A percentile compares a stretch with the other conserved stretches of the same genome.
phyloP scores from a whole-genome alignment of 2,888 invertebrate genomes.

The Teleogryllus oceanicus region DNA sequence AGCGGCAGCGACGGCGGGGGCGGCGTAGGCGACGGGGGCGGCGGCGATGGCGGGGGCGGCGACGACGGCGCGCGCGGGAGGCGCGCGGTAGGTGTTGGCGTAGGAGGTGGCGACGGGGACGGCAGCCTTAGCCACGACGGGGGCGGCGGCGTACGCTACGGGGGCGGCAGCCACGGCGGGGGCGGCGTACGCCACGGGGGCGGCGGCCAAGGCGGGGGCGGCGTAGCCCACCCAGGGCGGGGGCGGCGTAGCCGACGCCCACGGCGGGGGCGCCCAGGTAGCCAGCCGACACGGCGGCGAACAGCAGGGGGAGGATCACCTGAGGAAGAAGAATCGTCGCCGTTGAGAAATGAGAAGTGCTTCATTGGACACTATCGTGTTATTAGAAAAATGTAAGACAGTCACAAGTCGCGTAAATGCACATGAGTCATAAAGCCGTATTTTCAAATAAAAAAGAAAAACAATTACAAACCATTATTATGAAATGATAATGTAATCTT shows the following conservation, averaged over 20 bases:
- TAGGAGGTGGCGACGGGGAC: slow-evolving; percentile 41
- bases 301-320: slow-evolving; percentile 30
- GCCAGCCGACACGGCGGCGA: slow-evolving; percentile 33
- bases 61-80: slow-evolving; percentile 28
- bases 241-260: slow-evolving; percentile 30
- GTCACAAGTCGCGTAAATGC: too few species aligned
- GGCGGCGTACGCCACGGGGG: slow-evolving; percentile 39
- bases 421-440: too few species aligned
- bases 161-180: slow-evolving; percentile 40
- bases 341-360: neutral
- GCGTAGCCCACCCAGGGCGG: slow-evolving; percentile 23
- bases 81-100: slow-evolving; percentile 31
- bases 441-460: too few species aligned
- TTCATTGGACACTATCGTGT: too few species aligned
- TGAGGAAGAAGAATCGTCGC: neutral
- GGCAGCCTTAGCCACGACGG: slow-evolving; percentile 40
- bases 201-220: slow-evolving; percentile 35
- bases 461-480: too few species aligned
- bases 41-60: neutral
- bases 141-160: slow-evolving; percentile 30
- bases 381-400: too few species aligned
- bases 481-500: too few species aligned
- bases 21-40: slow-evolving; percentile 37
- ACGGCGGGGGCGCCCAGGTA: slow-evolving; percentile 28
- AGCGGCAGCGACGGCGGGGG: slow-evolving; percentile 42